Percentiles rank a stretch among this genome's conserved stretches.
Conservation (phyloP, 2,113 vertebrate species). For the Anguilla rostrata region DNA sequence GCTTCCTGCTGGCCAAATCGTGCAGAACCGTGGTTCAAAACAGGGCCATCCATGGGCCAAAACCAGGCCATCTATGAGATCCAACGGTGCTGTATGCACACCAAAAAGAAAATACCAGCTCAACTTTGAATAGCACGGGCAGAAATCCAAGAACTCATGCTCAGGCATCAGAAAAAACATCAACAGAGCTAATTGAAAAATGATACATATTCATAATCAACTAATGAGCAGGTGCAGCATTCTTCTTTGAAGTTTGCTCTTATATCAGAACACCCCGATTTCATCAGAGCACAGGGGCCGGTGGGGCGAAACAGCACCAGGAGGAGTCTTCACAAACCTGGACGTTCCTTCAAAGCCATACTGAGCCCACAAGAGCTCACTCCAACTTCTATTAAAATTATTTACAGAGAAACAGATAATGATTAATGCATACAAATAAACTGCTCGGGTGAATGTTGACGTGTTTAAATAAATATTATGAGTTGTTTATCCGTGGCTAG, state of each 20-base stretch:
- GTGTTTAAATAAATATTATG: slow-evolving; percentile 10
- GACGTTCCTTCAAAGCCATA: neutral
- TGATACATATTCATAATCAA: neutral
- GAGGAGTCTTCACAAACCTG: neutral
- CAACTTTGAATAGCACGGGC: neutral
- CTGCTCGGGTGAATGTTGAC: slow-evolving; percentile 4
- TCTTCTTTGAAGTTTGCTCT: neutral
- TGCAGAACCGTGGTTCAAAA: neutral
- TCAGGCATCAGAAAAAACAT: neutral
- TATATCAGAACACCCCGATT: neutral
- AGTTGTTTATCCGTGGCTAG: slow-evolving; percentile 5
- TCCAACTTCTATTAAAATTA: neutral
- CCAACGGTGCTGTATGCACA: neutral
- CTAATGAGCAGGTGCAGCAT: neutral
- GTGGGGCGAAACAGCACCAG: neutral
- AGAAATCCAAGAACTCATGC: neutral
- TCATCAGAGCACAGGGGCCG: neutral
- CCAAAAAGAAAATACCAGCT: neutral
- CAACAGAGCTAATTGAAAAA: neutral
- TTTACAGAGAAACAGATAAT: neutral
- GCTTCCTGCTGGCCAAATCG: neutral
- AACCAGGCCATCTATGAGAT: neutral
- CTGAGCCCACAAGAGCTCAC: neutral
- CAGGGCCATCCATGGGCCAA: neutral
- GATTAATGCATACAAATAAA: slow-evolving; percentile 9